Conservation (phyloP, 2,113 vertebrate species). For the Lophura nycthemera region DNA sequence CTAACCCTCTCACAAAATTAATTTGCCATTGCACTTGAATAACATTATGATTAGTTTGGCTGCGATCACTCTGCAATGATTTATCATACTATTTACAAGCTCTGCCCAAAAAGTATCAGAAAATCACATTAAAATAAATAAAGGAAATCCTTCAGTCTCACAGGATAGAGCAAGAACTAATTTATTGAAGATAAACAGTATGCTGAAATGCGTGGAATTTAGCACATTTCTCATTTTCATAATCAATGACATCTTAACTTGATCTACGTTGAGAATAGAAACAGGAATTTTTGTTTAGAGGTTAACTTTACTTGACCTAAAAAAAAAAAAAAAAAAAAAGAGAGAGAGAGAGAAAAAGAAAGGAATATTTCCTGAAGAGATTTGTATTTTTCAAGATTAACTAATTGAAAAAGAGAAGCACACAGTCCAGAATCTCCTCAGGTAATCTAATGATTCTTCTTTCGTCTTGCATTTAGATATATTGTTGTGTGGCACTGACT, state of each 20-base stretch:
- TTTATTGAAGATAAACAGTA: not conserved
- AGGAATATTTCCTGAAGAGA: not conserved
- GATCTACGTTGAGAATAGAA: not conserved
- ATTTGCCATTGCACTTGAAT: not conserved
- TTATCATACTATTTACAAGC: not conserved
- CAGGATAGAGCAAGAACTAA: not conserved
- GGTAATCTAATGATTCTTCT: not conserved
- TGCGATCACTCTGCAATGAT: not conserved
- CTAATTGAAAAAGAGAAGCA: not conserved
- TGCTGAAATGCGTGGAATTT: not conserved
- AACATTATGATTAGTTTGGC: not conserved
- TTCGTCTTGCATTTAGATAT: conserved; percentile 14
- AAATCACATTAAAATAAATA: not conserved
- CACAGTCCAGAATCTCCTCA: not conserved
- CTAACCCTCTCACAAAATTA: not conserved
- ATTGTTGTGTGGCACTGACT: conserved; percentile 42
- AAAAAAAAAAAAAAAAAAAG: not conserved
- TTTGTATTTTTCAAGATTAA: not conserved
- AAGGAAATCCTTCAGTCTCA: not conserved
- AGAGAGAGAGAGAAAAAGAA: not conserved
- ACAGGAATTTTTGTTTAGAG: not conserved
- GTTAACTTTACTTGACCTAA: not conserved
- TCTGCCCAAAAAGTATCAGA: not conserved
- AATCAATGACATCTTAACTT: not conserved
- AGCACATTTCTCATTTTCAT: not conserved